These are phyloP conservation scores for Pseudochirops corinnae DNA, from an alignment of 2,797 vertebrate genomes.

Conservation along the genomic window DNA sequence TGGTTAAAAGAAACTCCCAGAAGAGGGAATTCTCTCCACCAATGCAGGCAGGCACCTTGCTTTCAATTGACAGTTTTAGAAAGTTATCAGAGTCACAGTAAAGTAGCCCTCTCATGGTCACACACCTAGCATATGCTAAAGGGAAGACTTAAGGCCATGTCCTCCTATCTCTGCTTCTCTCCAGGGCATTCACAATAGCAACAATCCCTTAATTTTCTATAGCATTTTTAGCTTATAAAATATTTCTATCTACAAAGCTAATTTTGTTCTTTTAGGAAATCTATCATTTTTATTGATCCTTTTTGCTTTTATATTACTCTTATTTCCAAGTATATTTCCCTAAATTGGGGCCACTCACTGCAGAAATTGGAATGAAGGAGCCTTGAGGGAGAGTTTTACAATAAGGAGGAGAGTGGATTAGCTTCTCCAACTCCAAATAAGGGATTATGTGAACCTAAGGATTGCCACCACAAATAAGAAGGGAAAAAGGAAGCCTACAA, in stretches of 20 bases:
- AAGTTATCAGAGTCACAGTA: not conserved
- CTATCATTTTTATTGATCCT: not conserved
- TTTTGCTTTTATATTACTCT: not conserved
- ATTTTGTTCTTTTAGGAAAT: not conserved
- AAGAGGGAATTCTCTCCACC: not conserved
- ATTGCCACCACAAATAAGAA: too few species aligned
- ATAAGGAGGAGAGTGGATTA: not conserved
- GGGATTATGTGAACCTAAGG: not conserved
- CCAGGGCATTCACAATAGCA: not conserved
- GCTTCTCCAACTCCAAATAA: not conserved
- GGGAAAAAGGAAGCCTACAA: not conserved
- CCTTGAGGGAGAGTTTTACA: not conserved
- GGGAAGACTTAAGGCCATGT: not conserved
- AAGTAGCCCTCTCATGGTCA: too few species aligned
- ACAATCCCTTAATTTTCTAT: not conserved
- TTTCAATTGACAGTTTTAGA: not conserved
- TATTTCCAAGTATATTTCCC: not conserved
- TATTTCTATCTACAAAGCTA: not conserved
- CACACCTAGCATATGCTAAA: too few species aligned
- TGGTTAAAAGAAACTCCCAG: not conserved
- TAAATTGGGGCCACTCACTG: not conserved
- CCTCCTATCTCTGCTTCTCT: not conserved
- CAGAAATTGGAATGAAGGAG: not conserved
- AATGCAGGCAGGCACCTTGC: not conserved
- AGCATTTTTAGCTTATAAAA: not conserved